These are phyloP conservation scores for Phoxinus phoxinus DNA, from an alignment of 2,113 vertebrate genomes.

Conservation along the genomic window DNA sequence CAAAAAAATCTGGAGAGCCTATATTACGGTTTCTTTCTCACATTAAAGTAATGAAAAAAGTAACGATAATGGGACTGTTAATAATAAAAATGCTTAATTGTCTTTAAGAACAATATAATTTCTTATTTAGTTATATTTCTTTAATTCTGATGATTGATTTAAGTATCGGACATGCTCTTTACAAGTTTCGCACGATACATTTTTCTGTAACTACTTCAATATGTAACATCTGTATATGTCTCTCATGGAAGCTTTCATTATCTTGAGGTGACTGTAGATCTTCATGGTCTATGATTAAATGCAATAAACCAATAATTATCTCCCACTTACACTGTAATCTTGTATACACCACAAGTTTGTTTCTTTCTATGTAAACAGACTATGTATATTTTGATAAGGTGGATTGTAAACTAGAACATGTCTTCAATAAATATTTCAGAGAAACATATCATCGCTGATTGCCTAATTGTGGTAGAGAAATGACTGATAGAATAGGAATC, in stretches of 20 bases:
- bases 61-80: not conserved
- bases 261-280: not conserved
- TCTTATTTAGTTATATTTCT: not conserved
- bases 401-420: not conserved
- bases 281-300: constrained; percentile 31
- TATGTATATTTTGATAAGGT: not conserved
- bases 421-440: constrained; percentile 3
- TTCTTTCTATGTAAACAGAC: not conserved
- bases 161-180: too few relatives aligned
- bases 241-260: not conserved
- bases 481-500: not conserved
- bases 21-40: too few relatives aligned
- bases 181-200: too few relatives aligned
- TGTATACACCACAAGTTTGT: not conserved
- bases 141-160: not conserved
- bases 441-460: not conserved
- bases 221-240: not conserved
- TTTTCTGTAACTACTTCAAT: not conserved
- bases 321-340: not conserved
- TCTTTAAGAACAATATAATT: not conserved
- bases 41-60: not conserved
- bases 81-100: too few relatives aligned
- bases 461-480: not conserved
- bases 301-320: constrained; percentile 12
- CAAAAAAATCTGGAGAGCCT: too few relatives aligned